These are phyloP conservation scores for Atta texana DNA, from an alignment of 1,140 invertebrate species.

Conservation along the genomic window DNA sequence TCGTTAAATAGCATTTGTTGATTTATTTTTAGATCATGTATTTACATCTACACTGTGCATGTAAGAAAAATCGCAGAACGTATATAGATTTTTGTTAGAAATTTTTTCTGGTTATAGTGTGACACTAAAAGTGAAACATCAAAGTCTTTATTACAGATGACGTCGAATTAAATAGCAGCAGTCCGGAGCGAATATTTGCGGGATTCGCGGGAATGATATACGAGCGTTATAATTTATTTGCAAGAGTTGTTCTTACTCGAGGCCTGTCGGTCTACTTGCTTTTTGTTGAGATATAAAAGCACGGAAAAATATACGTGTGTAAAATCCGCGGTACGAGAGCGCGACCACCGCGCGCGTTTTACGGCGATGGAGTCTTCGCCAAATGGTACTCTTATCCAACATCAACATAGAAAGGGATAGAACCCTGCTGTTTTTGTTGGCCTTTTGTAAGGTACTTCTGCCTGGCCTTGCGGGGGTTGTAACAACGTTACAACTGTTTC, in stretches of 20 bases:
- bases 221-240: constrained; percentile 51
- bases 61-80: not conserved
- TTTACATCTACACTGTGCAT: not conserved
- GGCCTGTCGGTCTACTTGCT: not conserved
- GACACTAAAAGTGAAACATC: not conserved
- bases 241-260: not conserved
- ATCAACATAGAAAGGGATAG: not conserved
- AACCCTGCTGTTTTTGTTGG: constrained; percentile 8
- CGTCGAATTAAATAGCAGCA: not conserved
- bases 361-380: constrained; percentile 15
- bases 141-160: not conserved
- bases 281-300: constrained; percentile 42
- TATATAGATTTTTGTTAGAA: not conserved
- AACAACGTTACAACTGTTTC: constrained; percentile 27
- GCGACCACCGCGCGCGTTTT: constrained; percentile 37
- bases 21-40: not conserved
- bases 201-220: constrained; percentile 8
- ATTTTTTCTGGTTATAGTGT: not conserved
- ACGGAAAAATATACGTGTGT: constrained; percentile 32
- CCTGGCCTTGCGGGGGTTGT: not conserved
- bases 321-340: constrained; percentile 13
- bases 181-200: not conserved
- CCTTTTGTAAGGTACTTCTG: not conserved
- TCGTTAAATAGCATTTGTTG: not conserved
- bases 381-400: constrained; percentile 37